phyloP scores from a whole-genome alignment of 2,113 vertebrate species.

The Dicrurus megarhynchus region DNA sequence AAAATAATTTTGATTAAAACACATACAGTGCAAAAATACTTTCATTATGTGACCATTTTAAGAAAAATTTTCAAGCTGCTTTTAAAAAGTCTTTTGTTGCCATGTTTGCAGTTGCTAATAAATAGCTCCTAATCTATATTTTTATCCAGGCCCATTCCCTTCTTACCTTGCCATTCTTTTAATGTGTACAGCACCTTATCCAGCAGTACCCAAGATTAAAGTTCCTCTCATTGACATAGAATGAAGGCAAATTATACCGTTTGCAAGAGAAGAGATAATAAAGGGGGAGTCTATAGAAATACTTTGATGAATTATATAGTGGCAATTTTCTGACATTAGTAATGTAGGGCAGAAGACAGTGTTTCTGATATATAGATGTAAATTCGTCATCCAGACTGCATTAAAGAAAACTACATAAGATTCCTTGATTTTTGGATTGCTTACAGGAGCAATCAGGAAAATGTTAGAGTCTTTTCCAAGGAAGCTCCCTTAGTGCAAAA shows the following conservation, averaged over 20 bases:
- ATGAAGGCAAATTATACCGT: constrained; percentile 72
- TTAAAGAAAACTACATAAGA: constrained; percentile 75
- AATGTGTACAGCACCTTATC: constrained; percentile 39
- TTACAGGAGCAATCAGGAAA: constrained; percentile 56
- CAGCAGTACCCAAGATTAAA: constrained; percentile 69
- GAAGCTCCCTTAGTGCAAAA: constrained; percentile 33
- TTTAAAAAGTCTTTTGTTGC: neutral
- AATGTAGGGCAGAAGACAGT: constrained; percentile 76
- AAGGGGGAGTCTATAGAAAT: constrained; percentile 74
- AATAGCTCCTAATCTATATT: constrained; percentile 10
- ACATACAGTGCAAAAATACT: neutral
- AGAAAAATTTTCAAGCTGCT: neutral
- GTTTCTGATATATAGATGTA: constrained; percentile 80
- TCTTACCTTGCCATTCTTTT: constrained; percentile 23
- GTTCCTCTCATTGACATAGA: constrained; percentile 66
- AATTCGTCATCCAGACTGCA: constrained; percentile 77
- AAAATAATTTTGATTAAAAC: constrained; percentile 6
- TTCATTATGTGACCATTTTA: neutral
- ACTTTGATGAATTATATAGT: constrained; percentile 81
- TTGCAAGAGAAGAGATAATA: constrained; percentile 76
- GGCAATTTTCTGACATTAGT: constrained; percentile 80
- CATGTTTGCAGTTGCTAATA: constrained; percentile 24
- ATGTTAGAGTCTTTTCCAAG: constrained; percentile 22
- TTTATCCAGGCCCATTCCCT: neutral
- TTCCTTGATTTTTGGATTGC: constrained; percentile 63